phyloP scores from a whole-genome alignment of 2,797 vertebrate genomes.

The Parauchenoglanis ngamensis region DNA sequence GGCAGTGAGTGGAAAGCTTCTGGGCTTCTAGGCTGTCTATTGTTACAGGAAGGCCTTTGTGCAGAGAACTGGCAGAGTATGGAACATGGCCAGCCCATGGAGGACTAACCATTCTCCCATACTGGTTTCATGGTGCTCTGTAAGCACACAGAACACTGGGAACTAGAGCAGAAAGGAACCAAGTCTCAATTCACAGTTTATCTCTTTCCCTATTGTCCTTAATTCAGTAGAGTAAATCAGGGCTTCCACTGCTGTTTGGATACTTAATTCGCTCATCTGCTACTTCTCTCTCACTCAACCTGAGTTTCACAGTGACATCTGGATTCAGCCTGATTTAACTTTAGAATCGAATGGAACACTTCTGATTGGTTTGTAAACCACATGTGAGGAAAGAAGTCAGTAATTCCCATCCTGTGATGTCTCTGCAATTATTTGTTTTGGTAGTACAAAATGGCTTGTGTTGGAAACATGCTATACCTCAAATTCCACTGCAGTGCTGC shows the following conservation, averaged over 20 bases:
- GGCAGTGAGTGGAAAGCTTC: conserved; percentile 45
- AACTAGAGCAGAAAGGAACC: conserved; percentile 53
- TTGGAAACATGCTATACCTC: neutral
- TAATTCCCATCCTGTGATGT: conserved; percentile 4
- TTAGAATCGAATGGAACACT: conserved; percentile 19
- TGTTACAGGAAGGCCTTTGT: conserved; percentile 60
- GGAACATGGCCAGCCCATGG: conserved; percentile 26
- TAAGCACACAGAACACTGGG: conserved; percentile 27
- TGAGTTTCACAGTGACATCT: conserved; percentile 21
- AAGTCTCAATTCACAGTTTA: conserved; percentile 44
- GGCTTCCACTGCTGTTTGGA: conserved; percentile 47
- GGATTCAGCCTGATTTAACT: conserved; percentile 35
- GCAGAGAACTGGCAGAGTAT: conserved; percentile 50
- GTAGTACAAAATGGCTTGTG: conserved; percentile 17
- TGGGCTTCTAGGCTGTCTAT: conserved; percentile 43
- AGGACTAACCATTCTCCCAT: conserved; percentile 54
- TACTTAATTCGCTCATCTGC: conserved; percentile 38
- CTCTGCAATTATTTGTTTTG: conserved; percentile 19
- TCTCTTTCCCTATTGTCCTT: neutral
- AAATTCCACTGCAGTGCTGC: neutral
- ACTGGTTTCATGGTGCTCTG: conserved; percentile 55
- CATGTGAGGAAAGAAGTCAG: conserved; percentile 6
- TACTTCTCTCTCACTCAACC: neutral
- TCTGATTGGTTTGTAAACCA: conserved; percentile 28
- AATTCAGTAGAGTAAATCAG: conserved; percentile 38